Evolutionary conservation across 1,140 invertebrate genomes (phyloP).

Genomic region (Pantala flavescens): DNA sequence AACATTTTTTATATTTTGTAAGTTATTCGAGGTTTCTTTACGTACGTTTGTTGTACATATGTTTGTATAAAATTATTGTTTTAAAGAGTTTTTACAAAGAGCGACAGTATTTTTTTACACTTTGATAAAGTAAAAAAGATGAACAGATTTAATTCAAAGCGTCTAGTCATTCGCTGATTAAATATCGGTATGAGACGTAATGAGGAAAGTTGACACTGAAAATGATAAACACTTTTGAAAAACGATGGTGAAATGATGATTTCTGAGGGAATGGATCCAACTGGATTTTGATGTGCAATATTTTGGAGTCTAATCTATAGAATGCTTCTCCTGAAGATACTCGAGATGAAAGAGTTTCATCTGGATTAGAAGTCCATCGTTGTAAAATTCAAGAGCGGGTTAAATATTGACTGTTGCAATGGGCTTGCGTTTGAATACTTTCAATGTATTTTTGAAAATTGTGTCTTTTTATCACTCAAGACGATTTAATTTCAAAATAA

Average conservation of each 20-base stretch:
- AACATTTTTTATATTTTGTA: constrained; percentile 9
- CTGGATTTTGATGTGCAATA: no score
- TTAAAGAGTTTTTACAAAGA: constrained; percentile 8
- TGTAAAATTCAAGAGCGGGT: background rate
- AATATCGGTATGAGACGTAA: background rate
- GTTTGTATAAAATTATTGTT: constrained; percentile 8
- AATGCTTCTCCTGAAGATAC: no score
- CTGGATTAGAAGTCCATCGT: background rate
- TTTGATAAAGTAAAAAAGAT: constrained; percentile 8
- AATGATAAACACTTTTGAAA: no score
- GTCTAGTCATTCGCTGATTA: constrained; percentile 1
- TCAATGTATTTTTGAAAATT: constrained; percentile 1
- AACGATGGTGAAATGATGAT: no score
- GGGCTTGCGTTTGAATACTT: constrained; percentile 2
- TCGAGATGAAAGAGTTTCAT: background rate
- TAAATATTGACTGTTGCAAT: background rate
- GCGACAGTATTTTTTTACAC: constrained; percentile 9
- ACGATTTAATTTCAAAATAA: background rate
- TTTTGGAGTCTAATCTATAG: no score
- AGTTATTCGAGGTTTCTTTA: background rate
- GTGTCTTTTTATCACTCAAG: background rate
- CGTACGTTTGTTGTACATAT: background rate
- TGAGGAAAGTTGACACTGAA: no score
- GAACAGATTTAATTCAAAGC: background rate
- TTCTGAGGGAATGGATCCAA: no score